These are phyloP conservation scores for Mergus octosetaceus DNA, from an alignment of 2,797 vertebrate genomes.

Conservation along the genomic window DNA sequence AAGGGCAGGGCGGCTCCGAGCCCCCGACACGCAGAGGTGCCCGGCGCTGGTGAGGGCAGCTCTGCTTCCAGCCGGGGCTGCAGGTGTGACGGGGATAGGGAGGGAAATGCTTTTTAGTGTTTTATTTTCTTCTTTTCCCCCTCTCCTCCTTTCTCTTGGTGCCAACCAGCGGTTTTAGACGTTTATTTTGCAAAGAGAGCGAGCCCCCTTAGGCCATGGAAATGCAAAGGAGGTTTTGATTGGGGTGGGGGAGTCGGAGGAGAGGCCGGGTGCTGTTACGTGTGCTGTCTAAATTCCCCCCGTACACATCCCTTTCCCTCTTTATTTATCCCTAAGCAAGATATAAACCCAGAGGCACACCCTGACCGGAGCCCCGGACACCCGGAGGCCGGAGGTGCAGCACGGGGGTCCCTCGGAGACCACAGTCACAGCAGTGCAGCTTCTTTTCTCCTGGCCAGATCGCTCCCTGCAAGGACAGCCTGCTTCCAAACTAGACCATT, in stretches of 20 bases:
- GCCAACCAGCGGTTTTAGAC: background rate
- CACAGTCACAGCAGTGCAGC: fast-evolving
- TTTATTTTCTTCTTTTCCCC: too few relatives aligned
- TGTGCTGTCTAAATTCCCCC: background rate
- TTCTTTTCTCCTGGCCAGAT: background rate
- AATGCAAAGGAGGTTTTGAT: slow-evolving; percentile 15
- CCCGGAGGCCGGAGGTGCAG: background rate
- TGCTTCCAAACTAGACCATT: background rate
- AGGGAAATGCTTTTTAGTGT: too few relatives aligned
- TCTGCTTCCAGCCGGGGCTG: background rate
- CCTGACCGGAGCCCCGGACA: background rate
- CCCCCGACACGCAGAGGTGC: background rate
- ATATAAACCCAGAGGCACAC: background rate
- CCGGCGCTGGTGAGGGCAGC: background rate
- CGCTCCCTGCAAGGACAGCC: background rate
- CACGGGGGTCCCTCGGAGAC: background rate
- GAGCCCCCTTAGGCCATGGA: slow-evolving; percentile 28
- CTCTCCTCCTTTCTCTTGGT: background rate
- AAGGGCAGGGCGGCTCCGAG: background rate
- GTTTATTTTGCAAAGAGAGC: background rate
- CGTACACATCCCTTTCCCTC: background rate
- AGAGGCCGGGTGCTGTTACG: background rate
- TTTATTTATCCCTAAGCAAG: background rate
- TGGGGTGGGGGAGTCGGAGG: slow-evolving; percentile 7
- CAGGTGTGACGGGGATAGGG: background rate